phyloP scores from a whole-genome alignment of 1,140 invertebrate species.

The Cydia strobilella region DNA sequence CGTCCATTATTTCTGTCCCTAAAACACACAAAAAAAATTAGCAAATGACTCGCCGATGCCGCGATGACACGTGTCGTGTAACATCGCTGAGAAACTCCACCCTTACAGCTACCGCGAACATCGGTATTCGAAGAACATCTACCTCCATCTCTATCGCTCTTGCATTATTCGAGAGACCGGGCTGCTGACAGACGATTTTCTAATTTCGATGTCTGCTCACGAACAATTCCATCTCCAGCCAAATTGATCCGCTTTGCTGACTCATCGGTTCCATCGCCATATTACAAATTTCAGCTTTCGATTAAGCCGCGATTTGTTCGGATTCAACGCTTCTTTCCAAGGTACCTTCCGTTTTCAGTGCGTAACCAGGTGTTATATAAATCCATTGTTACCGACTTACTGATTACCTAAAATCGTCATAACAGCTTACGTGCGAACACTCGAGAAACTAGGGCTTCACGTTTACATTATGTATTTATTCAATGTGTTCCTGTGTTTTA shows the following conservation, averaged over 20 bases:
- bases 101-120: no score
- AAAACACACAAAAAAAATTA: no score
- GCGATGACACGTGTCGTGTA: no score
- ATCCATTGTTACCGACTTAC: slow-evolving; percentile 50
- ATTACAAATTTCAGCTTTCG: slow-evolving; percentile 26
- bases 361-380: slow-evolving; percentile 60
- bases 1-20: no score
- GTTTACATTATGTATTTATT: slow-evolving; percentile 32
- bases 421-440: slow-evolving; percentile 43
- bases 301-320: slow-evolving; percentile 35
- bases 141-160: background rate
- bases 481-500: background rate
- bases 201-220: background rate
- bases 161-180: background rate
- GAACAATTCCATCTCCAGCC: background rate
- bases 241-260: slow-evolving; percentile 14
- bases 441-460: slow-evolving; percentile 34
- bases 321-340: slow-evolving; percentile 50
- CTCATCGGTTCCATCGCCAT: slow-evolving; percentile 1
- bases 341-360: slow-evolving; percentile 52
- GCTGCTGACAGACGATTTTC: no score
- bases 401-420: slow-evolving; percentile 44
- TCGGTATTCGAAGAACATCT: no score
- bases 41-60: no score
- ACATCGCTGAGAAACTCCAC: no score